Base-by-base conservation (phyloP, 2,888 invertebrate genomes). In the Oscheius sp. region DNA sequence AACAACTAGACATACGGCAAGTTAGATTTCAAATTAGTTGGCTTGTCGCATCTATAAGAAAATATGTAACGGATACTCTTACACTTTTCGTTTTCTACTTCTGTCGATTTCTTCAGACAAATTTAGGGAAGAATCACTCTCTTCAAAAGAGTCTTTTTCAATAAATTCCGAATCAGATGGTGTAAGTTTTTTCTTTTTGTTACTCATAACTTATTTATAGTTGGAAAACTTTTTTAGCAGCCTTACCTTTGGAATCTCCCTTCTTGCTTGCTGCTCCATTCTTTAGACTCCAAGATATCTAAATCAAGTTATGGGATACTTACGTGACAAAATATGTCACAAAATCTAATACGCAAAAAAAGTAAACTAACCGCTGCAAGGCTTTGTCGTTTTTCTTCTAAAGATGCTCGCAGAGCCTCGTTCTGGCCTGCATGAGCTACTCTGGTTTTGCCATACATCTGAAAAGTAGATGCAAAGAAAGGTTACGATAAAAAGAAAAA, bases 81-180 rank as follows among this genome's bases (percentile, higher is more conserved):
- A 51, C 65, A 22, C 54, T 50, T 65, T 66, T 20, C 56, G n/a
- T n/a, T 56, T 66, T n/a, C n/a, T 14, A 32, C 4, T 41, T 54
- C 28, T 32, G n/a, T 72, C 70, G 6, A 71, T 72, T 36, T 71
- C 75, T 8, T 71, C 71, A 28, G 68, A 56, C n/a, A 54, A 24
- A 12, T 69, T 64, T 26, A 67, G 67, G n/a, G 68, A 70, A 6
- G 68, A 72, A 22, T 70, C 73, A 41, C 70, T 74, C 44, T 73
- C 74, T 26, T 45, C 61, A 8, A n/a, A n/a, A n/a, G n/a, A n/a
- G n/a, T n/a, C n/a, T n/a, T 74, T 72, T 9, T 72, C 72, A 14
- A 72, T 74, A 2, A 50, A 63, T n/a, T 47, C 63, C 20, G 30
- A 20, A 54, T 38, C 20, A 14, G 8, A 36, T 30, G n/a, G n/a